Base-by-base conservation (phyloP, 2,797 vertebrate species). In the Menidia menidia region DNA sequence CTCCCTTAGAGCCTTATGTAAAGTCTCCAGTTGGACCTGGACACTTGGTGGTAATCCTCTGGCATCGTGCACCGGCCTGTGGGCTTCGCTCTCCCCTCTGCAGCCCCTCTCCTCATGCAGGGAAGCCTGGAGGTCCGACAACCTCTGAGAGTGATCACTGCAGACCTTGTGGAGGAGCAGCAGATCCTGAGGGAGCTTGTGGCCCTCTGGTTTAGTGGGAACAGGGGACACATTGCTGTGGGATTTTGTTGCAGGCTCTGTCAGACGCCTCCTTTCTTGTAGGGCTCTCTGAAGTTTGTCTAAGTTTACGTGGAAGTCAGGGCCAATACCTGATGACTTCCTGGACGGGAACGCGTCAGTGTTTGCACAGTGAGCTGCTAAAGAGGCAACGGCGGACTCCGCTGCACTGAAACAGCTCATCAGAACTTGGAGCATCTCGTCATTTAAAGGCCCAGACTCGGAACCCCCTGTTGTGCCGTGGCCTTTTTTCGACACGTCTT, bases 1-100 rank as follows among this genome's bases (percentile, higher is more conserved):
- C 41, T 94, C 94, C 81, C 94, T 94, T 68, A 95, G 88, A 12
- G 91, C 93, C 63, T 88, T 92, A 51, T 89, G 87, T 45, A 95
- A 91, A 66, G 82, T 68, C 52, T 94, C 85, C 68, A 93, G 71
- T 12, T 48, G 88, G 55, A 4, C 41, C 69, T 88, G 92, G 6
- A 92, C 87, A 15, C 83, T 80, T 19, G 85, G 62, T 33, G 85
- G 41, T 71, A 81, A 60, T 71, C 83, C 83, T 31, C 75, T 87
- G 33, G 52, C 59, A 6, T 86, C 86, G 25, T 63, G 78, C 2
- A 13, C 18, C 1, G 61, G 50, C 31, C 57, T 68, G 43, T 77
- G 80, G 42, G 48, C 62, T 32, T 88, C 78, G 2, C 41, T 77
- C 39, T 87, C 85, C 72, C 78, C 73, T 75, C 58, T 80, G 10